Evolutionary conservation across 2,797 vertebrate species (phyloP).

Genomic region (Taenioides sp.): DNA sequence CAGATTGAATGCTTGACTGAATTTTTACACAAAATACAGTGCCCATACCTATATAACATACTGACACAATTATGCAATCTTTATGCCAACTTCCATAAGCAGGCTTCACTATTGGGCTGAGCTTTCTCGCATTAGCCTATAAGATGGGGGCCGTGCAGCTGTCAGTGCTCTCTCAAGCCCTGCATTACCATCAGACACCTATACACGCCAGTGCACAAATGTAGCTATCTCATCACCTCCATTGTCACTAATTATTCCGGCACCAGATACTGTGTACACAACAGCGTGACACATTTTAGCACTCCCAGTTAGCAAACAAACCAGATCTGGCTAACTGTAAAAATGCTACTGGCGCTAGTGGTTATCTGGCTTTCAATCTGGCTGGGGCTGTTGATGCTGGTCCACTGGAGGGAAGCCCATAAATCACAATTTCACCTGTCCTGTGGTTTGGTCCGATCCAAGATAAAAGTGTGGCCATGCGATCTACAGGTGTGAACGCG

Average conservation of each 20-base stretch:
- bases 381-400: slow-evolving; percentile 1
- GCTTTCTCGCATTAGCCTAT: slow-evolving; percentile 55
- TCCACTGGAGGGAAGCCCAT: not conserved
- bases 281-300: slow-evolving; percentile 43
- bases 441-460: slow-evolving; percentile 15
- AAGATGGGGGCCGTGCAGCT: slow-evolving; percentile 64
- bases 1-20: not conserved
- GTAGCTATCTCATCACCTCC: slow-evolving; percentile 63
- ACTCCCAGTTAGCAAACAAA: slow-evolving; percentile 44
- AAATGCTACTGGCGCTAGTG: slow-evolving; percentile 25
- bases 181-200: slow-evolving; percentile 56
- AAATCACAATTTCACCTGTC: slow-evolving; percentile 13
- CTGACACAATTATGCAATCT: slow-evolving; percentile 1
- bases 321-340: slow-evolving; percentile 19
- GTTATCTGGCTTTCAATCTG: slow-evolving; percentile 30
- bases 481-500: slow-evolving; percentile 53
- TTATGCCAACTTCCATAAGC: slow-evolving; percentile 23
- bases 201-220: slow-evolving; percentile 45
- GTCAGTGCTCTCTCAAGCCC: slow-evolving; percentile 57
- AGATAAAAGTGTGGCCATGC: slow-evolving; percentile 53
- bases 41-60: not conserved
- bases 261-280: slow-evolving; percentile 59
- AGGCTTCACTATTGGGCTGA: slow-evolving; percentile 45
- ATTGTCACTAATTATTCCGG: slow-evolving; percentile 71
- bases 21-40: not conserved